A percentile compares a stretch with the other conserved stretches of the same genome.
Evolutionary conservation across 2,888 invertebrate genomes (phyloP).

Genomic region (Lymantria monacha): DNA sequence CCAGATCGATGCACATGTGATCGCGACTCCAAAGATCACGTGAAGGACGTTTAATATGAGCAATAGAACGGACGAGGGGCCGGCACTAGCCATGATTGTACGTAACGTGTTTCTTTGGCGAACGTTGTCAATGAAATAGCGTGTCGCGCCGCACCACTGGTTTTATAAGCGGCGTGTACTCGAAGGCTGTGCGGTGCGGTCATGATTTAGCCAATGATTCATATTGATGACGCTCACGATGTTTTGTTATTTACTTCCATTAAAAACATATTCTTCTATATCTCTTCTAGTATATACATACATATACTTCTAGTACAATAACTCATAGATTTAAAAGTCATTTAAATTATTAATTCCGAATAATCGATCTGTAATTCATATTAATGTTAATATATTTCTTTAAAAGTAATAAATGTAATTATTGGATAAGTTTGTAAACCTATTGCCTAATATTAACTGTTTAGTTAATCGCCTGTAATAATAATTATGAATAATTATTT

Average conservation of each 20-base stretch:
- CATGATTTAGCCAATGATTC: constrained; percentile 26
- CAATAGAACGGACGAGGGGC: constrained; percentile 36
- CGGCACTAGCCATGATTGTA: constrained; percentile 36
- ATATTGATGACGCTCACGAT: constrained; percentile 8
- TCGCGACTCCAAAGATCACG: constrained; percentile 50
- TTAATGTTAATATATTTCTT: too few species aligned
- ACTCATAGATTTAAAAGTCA: too few species aligned
- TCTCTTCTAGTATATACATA: too few species aligned
- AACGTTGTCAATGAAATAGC: constrained; percentile 54
- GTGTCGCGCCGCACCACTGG: constrained; percentile 29
- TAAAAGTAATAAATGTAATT: too few species aligned
- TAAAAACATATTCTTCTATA: too few species aligned
- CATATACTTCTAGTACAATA: too few species aligned
- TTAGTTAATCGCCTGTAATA: too few species aligned
- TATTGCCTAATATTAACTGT: too few species aligned
- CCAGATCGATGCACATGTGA: constrained; percentile 59
- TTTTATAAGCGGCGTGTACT: constrained; percentile 41
- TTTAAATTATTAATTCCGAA: too few species aligned
- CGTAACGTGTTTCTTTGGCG: constrained; percentile 24
- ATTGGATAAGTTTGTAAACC: too few species aligned
- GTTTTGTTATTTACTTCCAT: not conserved
- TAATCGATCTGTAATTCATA: too few species aligned
- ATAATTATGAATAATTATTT: too few species aligned
- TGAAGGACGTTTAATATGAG: constrained; percentile 56
- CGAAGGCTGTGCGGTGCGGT: constrained; percentile 21